Percentiles rank a stretch among this genome's conserved stretches.
These are phyloP conservation scores for Aptenodytes patagonicus DNA, from an alignment of 2,113 vertebrate species.

Conservation along the genomic window DNA sequence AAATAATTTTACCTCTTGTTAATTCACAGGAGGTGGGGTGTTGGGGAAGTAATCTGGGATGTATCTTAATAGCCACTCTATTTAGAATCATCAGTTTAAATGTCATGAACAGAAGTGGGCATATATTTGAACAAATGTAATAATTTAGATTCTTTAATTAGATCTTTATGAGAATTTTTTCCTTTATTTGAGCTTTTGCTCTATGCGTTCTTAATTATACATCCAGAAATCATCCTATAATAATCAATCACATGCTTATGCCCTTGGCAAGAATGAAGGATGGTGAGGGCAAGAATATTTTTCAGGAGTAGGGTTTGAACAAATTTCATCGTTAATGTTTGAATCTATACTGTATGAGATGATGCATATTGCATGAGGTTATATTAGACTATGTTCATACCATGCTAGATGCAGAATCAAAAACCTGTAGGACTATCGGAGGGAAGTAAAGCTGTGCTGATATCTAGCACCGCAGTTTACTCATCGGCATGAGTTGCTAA, in stretches of 20 bases:
- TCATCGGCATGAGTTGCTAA: fast-evolving
- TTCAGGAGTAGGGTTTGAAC: not conserved
- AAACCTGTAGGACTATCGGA: not conserved
- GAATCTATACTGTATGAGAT: not conserved
- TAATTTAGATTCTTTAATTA: fast-evolving
- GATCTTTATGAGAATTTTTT: not conserved
- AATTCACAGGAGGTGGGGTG: not conserved
- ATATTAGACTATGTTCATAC: not conserved
- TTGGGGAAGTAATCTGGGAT: not conserved
- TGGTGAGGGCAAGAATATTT: not conserved
- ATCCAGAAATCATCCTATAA: not conserved
- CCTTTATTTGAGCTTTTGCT: not conserved
- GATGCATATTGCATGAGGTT: not conserved
- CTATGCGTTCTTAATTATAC: not conserved
- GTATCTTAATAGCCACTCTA: not conserved
- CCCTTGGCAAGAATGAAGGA: not conserved
- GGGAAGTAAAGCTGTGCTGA: not conserved
- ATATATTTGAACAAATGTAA: not conserved
- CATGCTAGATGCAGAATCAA: fast-evolving
- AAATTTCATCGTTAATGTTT: not conserved
- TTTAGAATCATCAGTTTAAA: not conserved
- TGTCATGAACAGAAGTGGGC: not conserved
- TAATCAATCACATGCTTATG: not conserved
- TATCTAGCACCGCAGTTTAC: not conserved
- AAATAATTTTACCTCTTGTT: not conserved